A percentile compares a stretch with the other conserved stretches of the same genome.
phyloP scores from a whole-genome alignment of 1,140 invertebrate species.

The Lepidurus couesii region DNA sequence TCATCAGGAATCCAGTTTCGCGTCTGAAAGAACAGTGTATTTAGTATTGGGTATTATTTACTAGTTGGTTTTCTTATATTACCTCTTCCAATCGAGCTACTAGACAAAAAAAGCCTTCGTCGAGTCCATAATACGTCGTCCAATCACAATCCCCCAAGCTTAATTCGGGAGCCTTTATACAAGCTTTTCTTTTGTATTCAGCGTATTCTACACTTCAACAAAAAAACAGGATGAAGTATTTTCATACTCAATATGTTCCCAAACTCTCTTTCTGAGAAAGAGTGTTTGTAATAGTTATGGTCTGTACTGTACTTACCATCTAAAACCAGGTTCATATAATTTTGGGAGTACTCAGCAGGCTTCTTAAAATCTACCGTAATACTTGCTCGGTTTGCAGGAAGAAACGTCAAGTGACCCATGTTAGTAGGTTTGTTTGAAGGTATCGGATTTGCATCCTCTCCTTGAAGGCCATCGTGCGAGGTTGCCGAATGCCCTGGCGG shows the following conservation, averaged over 20 bases:
- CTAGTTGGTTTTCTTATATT: not conserved
- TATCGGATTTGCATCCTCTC: no score
- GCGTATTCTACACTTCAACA: not conserved
- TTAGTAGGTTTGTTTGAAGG: no score
- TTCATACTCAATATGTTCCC: no score
- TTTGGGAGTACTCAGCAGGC: no score
- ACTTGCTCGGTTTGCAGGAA: no score
- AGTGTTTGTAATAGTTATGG: no score
- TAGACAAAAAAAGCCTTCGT: not conserved
- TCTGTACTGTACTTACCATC: no score
- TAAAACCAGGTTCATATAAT: no score
- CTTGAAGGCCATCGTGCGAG: not conserved
- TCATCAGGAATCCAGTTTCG: not conserved
- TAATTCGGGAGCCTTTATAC: not conserved
- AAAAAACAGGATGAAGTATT: no score
- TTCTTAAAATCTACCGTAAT: no score
- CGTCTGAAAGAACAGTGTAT: not conserved
- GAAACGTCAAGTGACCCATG: no score
- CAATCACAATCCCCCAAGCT: not conserved
- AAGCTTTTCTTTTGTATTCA: not conserved
- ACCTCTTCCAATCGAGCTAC: conserved; percentile 3
- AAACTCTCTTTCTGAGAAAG: no score
- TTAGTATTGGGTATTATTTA: not conserved
- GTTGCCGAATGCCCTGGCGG: not conserved
- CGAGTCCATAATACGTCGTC: not conserved